phyloP scores from a whole-genome alignment of 2,888 invertebrate species.

The Magallana nippona region DNA sequence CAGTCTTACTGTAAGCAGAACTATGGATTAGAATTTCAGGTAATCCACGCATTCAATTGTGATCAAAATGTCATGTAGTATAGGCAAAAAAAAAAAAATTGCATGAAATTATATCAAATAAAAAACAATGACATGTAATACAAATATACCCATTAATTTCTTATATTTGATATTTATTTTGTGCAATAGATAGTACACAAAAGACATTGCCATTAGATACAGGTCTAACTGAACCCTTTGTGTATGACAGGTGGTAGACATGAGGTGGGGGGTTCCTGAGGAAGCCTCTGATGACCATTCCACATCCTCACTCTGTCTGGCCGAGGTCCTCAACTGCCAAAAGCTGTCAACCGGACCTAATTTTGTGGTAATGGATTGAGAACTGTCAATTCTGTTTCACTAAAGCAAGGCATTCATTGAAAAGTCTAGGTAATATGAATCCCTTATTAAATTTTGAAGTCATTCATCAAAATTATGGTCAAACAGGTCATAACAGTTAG shows the following conservation, averaged over 20 bases:
- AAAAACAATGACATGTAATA: too few relatives aligned
- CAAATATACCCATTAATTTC: too few relatives aligned
- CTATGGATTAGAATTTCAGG: conserved; percentile 73
- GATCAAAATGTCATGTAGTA: neutral
- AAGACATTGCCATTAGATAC: too few relatives aligned
- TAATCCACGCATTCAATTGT: conserved; percentile 42
- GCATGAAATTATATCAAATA: neutral
- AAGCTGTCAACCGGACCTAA: conserved; percentile 73
- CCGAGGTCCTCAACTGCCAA: conserved; percentile 73
- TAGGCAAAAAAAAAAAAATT: neutral
- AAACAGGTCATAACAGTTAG: neutral
- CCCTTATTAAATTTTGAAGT: neutral
- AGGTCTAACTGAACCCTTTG: too few relatives aligned
- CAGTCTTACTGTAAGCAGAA: conserved; percentile 84
- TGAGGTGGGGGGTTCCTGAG: conserved; percentile 76
- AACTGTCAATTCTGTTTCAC: too few relatives aligned
- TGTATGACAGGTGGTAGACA: conserved; percentile 81
- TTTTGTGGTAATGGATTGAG: conserved; percentile 68
- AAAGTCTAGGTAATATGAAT: too few relatives aligned
- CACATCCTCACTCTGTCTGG: conserved; percentile 68
- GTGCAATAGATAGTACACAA: too few relatives aligned
- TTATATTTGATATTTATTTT: too few relatives aligned
- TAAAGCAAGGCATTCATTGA: too few relatives aligned
- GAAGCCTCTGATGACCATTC: conserved; percentile 73
- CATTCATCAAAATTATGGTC: neutral